Evolutionary conservation across 2,113 vertebrate genomes (phyloP).

Genomic region (Sylvia atricapilla): DNA sequence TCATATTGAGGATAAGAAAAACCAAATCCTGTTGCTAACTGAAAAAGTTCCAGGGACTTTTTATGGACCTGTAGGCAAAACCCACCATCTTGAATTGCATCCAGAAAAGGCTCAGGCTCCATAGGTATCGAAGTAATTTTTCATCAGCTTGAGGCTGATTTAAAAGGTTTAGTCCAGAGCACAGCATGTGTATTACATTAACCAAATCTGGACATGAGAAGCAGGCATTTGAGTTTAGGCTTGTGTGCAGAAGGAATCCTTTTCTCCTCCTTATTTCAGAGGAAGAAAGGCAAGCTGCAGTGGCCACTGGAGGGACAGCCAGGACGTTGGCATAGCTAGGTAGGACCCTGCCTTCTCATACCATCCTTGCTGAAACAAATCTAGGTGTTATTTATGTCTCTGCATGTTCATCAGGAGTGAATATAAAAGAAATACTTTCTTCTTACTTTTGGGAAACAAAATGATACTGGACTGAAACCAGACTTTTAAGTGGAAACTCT

Average conservation of each 20-base stretch:
- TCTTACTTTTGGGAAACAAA: not conserved
- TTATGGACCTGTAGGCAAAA: not conserved
- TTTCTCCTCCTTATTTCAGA: not conserved
- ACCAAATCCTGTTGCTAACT: not conserved
- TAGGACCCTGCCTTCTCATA: not conserved
- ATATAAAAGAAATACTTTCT: not conserved
- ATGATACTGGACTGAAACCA: not conserved
- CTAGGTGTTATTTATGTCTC: fast-evolving
- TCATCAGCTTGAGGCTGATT: not conserved
- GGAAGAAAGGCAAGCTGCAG: not conserved
- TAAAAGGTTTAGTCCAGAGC: not conserved
- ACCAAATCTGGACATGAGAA: not conserved
- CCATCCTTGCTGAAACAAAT: not conserved
- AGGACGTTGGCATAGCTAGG: not conserved
- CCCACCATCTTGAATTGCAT: not conserved
- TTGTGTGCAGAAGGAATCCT: not conserved
- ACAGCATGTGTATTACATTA: not conserved
- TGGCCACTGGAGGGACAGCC: not conserved
- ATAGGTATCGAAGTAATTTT: not conserved
- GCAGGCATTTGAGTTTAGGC: not conserved
- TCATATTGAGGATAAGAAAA: not conserved
- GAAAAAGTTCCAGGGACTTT: not conserved
- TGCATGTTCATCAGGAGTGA: not conserved
- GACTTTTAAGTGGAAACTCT: not conserved
- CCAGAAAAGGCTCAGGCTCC: not conserved